Evolutionary conservation across 2,113 vertebrate species (phyloP), one percentile per base, ranked within the genome.

Genomic region (Pogona vitticeps): DNA sequence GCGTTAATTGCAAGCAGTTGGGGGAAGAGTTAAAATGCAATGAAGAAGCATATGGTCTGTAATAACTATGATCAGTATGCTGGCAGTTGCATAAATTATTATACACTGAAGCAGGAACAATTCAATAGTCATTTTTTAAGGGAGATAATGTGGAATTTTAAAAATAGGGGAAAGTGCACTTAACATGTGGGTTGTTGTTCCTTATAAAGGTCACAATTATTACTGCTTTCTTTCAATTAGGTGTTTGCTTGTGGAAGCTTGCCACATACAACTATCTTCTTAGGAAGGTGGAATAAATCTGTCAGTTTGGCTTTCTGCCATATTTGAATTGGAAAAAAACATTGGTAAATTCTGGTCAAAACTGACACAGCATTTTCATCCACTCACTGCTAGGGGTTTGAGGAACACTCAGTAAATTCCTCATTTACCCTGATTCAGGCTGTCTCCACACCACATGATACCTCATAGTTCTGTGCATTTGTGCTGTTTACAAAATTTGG

Each of bases 21-120:
- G 58, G 76, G 1, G 13, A 3, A 10, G 76, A 89, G 17, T 15
- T 84, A 46, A 91, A 88, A 86, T 90, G 68, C 80, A 89, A 65
- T 76, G 89, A 82, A 56, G 65, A 31, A 93, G 52, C 58, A 89
- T 88, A 91, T 76, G 58, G 85, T 89, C 87, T 92, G 72, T 89
- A 92, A 92, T 89, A 92, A 84, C n/a, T 78, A 33, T 85, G 86
- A 91, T 56, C 88, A 42, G 76, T 85, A 84, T 78, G 42, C 86
- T 68, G 88, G 38, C 1, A 90, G 81, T 90, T 75, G 56, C 67
- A 89, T 83, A 88, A 67, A 92, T 18, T 86, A 9, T 78, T 88
- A 86, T 72, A 36, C 76, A 82, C 81, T 82, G 91, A 90, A 23
- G 1, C 12, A 73, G 17, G 89, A 90, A 79, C 65, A 90, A 88